Percentiles rank a stretch among this genome's conserved stretches.
Evolutionary conservation across 1,140 invertebrate genomes (phyloP).

Genomic region (Drosophila setifemur): DNA sequence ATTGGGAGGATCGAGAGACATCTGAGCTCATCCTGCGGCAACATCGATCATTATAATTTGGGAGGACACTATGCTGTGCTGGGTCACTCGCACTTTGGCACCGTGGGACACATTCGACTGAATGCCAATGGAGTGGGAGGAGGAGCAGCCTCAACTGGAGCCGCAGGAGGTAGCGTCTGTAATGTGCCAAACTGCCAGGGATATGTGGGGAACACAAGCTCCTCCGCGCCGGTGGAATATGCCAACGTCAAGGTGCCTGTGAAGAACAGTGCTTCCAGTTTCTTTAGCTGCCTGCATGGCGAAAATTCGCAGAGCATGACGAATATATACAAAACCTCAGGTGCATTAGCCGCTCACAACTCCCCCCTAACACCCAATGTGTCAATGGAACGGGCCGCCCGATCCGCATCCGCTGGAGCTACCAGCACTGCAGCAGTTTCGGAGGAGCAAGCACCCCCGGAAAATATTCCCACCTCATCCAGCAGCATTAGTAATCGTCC

Average conservation of each 20-base stretch:
- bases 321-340: constrained; percentile 76
- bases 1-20: constrained; percentile 85
- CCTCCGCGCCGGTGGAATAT: constrained; percentile 35
- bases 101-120: constrained; percentile 77
- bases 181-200: constrained; percentile 64
- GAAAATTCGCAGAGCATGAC: constrained; percentile 82
- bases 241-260: constrained; percentile 65
- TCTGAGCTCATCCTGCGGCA: constrained; percentile 84
- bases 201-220: constrained; percentile 33
- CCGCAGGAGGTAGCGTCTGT: constrained; percentile 16
- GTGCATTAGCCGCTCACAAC: constrained; percentile 24
- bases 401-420: constrained; percentile 65
- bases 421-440: not conserved
- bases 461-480: constrained; percentile 23
- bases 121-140: constrained; percentile 53
- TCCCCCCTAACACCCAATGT: constrained; percentile 56
- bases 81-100: constrained; percentile 80
- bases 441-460: constrained; percentile 34
- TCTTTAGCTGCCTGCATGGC: constrained; percentile 81
- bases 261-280: constrained; percentile 77
- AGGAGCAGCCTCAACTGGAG: not conserved
- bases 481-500: constrained; percentile 27
- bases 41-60: constrained; percentile 84
- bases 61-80: constrained; percentile 81
- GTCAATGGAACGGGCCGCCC: constrained; percentile 67